Evolutionary conservation across 2,888 invertebrate genomes (phyloP), one percentile per base, ranked within the genome.

Genomic region (Xylota sylvarum): DNA sequence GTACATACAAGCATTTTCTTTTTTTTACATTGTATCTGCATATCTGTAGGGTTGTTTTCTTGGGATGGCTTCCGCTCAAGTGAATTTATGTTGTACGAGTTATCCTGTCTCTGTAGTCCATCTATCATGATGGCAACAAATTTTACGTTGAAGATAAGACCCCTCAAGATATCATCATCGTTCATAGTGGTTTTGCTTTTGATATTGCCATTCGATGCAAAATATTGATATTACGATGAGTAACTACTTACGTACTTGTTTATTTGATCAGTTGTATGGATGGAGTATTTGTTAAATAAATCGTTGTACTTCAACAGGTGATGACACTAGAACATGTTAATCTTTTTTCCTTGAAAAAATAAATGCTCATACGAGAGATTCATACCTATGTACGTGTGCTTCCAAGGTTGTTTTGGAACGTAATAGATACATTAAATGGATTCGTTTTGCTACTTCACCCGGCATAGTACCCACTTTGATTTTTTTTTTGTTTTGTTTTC

Each of bases 31-130:
- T 23, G 52, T 23, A 32, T 70, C 46, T 46, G 32, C 72, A 72
- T 72, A 72, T 30, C 58, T 60, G 23, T 9, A 12, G 43, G 62
- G 19, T 12, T 48, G n/a, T 48, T 35, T 48, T 48, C 9, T 5
- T 46, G 3, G 32, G 17, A 46, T 32, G 17, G 9, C 9, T 50
- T 37, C 52, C 27, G 14, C 10, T 52, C 27, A 27, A 17, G 37
- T 37, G 37, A 67, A 52, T 50, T 67, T 52, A 67, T 67, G 14
- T 52, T 67, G n/a, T 27, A 27, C n/a, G 67, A 52, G 37, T 27
- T 37, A 52, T 65, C 35, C 37, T 52, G 37, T 37, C 12, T n/a
- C 9, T 23, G 10, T 5, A 32, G 37, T 37, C 52, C 17, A 55
- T 69, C 40, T 12, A 55, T 55, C 27, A 55, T 69, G 14, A 17